Conservation (phyloP, 2,113 vertebrate species). For the Gavialis gangeticus region DNA sequence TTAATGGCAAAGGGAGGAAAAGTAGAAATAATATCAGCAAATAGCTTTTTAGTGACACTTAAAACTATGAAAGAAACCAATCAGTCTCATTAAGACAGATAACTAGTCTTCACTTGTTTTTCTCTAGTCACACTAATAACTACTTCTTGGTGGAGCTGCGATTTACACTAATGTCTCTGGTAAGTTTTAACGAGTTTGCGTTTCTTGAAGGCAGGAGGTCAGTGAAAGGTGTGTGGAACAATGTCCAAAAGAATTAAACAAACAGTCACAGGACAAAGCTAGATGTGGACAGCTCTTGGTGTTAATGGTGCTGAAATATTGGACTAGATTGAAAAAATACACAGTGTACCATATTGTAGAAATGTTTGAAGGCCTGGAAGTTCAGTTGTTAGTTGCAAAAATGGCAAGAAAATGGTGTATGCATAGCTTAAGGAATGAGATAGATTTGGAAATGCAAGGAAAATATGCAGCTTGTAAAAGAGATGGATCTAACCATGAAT, state of each 20-base stretch:
- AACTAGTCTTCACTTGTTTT: background rate
- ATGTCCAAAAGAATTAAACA: background rate
- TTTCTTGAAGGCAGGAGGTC: background rate
- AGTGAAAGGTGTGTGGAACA: background rate
- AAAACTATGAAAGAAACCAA: background rate
- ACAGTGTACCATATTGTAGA: too few species aligned
- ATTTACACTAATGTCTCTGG: background rate
- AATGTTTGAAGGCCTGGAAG: background rate
- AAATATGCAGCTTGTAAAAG: background rate
- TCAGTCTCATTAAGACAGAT: background rate
- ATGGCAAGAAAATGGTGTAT: background rate
- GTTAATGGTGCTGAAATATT: background rate
- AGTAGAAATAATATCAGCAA: background rate
- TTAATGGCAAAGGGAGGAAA: background rate
- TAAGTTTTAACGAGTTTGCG: background rate
- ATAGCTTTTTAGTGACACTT: background rate
- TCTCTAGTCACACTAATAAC: background rate
- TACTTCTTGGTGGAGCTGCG: background rate
- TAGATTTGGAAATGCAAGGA: background rate
- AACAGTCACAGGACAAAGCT: background rate
- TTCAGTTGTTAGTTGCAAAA: background rate
- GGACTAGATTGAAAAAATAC: background rate
- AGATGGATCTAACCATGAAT: background rate
- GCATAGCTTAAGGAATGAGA: background rate
- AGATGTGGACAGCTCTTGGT: background rate